Evolutionary conservation across 2,797 vertebrate genomes (phyloP), one percentile per base, ranked within the genome.

Genomic region (Yasuhikotakia modesta): DNA sequence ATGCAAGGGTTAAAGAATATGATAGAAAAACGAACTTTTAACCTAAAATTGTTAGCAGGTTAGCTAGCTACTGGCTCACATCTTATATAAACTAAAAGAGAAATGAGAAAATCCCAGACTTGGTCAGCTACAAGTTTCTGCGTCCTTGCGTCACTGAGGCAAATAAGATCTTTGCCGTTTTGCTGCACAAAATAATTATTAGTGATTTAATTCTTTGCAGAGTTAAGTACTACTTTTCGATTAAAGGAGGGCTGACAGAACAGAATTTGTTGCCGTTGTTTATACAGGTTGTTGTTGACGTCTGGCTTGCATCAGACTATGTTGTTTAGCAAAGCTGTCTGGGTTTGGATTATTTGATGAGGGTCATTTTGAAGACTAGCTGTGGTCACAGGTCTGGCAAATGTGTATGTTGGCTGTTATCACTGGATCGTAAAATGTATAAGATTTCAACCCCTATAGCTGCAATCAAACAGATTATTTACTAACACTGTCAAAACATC

Each of bases 401-500:
- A 50, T n/a, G 17, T 24, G 57, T 11, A 71, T 64, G 50, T 27
- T 52, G 45, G 57, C 53, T 43, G 52, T 52, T 70, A 65, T 57
- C 35, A 21, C 27, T 14, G 69, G 17, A 60, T 22, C 57, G 19
- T 27, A 63, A 64, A 78, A 66, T 43, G 68, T 78, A 61, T 68
- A 60, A 78, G 86, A 80, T 80, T 58, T 79, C 22, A 76, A 85
- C 64, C 81, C 70, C 67, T 76, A 73, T 70, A 67, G 74, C 66
- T 72, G 63, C 70, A 87, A 72, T 79, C 63, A 50, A 72, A 79
- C 71, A 55, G 76, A 79, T 86, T 85, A 84, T 89, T 87, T 87
- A 85, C 86, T 81, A 88, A 81, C 78, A 76, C 57, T 72, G 73
- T 86, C 82, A 73, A 72, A 87, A 81, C 81, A 67, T 72, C 71